phyloP scores from a whole-genome alignment of 2,113 vertebrate genomes.

The Sisor rabdophorus region DNA sequence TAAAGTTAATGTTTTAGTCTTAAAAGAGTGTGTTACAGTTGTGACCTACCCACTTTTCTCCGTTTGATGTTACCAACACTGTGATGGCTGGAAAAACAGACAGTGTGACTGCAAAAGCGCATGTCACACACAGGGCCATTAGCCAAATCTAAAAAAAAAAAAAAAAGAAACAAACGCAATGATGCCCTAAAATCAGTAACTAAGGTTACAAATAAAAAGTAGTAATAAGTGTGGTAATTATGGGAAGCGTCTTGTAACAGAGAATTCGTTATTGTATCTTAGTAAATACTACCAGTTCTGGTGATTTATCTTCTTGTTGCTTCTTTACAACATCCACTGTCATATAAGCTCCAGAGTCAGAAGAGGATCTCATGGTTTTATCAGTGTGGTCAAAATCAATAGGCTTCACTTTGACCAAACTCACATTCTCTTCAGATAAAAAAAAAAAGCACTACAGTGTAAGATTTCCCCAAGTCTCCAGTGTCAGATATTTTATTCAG shows the following conservation, averaged over 20 bases:
- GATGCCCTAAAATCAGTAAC: no score
- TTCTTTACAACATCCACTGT: background rate
- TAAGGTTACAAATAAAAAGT: background rate
- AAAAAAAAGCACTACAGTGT: background rate
- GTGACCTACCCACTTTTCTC: conserved; percentile 27
- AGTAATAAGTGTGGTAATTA: no score
- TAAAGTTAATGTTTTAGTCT: background rate
- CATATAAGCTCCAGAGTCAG: conserved; percentile 17
- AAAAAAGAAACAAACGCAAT: background rate
- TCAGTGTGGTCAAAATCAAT: background rate
- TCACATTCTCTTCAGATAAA: conserved; percentile 30
- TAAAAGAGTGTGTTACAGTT: background rate
- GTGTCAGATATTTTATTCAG: background rate
- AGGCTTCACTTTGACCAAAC: conserved; percentile 29
- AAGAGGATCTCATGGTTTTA: background rate
- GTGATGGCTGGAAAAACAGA: conserved; percentile 82
- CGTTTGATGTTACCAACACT: conserved; percentile 58
- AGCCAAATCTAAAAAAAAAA: conserved; percentile 74
- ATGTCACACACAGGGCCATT: conserved; percentile 79
- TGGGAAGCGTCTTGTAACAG: no score
- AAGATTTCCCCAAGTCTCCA: no score
- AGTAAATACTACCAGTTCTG: conserved; percentile 37
- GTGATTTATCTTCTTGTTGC: conserved; percentile 21
- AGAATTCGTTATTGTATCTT: conserved; percentile 28
- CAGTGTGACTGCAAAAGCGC: conserved; percentile 81